Conservation (phyloP, 2,797 vertebrate species). For the Champsocephalus gunnari region DNA sequence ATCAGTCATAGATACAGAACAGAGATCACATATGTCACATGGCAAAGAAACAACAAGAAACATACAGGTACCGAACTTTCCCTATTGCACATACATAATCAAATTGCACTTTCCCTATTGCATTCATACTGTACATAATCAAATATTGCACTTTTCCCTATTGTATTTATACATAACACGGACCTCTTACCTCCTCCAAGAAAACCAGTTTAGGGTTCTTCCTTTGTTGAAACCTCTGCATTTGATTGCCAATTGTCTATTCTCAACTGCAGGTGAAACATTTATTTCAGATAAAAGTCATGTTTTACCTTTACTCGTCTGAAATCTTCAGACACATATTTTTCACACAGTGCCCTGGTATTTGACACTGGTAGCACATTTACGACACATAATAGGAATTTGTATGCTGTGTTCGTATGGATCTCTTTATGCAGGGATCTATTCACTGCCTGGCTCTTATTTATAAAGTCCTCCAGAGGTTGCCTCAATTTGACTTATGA, state of each 20-base stretch:
- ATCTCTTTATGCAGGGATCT: constrained; percentile 49
- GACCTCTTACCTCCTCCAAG: not conserved
- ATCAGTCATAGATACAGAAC: too few relatives aligned
- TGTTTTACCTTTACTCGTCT: not conserved
- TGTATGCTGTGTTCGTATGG: constrained; percentile 42
- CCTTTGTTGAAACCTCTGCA: not conserved
- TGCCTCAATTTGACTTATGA: constrained; percentile 28
- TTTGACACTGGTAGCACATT: constrained; percentile 19
- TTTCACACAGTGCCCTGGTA: not conserved
- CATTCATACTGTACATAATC: too few relatives aligned
- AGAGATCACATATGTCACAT: too few relatives aligned
- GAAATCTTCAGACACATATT: constrained; percentile 7
- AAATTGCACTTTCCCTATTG: too few relatives aligned
- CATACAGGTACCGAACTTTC: too few relatives aligned
- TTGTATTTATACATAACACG: not conserved
- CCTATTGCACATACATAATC: too few relatives aligned
- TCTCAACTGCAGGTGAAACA: not conserved
- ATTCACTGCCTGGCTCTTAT: constrained; percentile 51
- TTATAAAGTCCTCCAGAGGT: constrained; percentile 39
- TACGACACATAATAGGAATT: constrained; percentile 30
- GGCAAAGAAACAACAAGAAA: too few relatives aligned
- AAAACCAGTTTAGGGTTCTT: not conserved
- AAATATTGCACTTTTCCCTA: too few relatives aligned
- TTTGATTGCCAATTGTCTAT: not conserved
- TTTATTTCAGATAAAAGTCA: not conserved